Percentiles rank a stretch among this genome's conserved stretches.
These are phyloP conservation scores for Paradoxurus hermaphroditus DNA, from an alignment of 2,113 vertebrate species.

Conservation along the genomic window DNA sequence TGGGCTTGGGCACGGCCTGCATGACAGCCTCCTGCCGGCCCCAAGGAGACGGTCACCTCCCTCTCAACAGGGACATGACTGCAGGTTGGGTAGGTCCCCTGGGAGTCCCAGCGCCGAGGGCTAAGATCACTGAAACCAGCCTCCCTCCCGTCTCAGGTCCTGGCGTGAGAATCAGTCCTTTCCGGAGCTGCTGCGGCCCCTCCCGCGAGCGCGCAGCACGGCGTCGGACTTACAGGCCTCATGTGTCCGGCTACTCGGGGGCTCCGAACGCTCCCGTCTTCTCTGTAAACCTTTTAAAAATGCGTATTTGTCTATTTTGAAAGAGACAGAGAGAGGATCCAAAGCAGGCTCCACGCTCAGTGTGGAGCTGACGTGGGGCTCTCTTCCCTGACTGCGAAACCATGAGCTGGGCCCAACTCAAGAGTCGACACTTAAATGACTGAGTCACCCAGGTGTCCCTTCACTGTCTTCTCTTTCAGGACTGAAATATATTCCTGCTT, in stretches of 20 bases:
- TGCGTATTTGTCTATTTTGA: too few species aligned
- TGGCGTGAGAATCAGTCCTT: background rate
- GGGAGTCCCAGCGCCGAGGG: background rate
- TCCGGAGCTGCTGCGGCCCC: background rate
- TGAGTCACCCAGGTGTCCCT: too few species aligned
- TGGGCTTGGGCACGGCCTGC: background rate
- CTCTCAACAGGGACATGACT: background rate
- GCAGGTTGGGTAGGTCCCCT: background rate
- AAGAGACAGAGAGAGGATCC: too few species aligned
- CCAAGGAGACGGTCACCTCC: background rate
- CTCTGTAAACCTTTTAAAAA: background rate
- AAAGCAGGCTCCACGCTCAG: too few species aligned
- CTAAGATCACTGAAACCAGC: background rate
- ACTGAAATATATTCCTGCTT: conserved; percentile 47
- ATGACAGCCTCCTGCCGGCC: background rate
- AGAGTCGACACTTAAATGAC: too few species aligned
- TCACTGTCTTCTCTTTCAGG: conserved; percentile 10
- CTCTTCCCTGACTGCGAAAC: too few species aligned
- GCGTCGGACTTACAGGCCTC: background rate
- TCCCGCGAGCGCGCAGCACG: background rate
- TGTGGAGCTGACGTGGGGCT: too few species aligned
- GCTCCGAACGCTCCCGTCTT: background rate
- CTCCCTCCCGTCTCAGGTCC: background rate
- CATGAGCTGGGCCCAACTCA: too few species aligned
- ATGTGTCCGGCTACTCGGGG: background rate